phyloP scores from a whole-genome alignment of 2,797 vertebrate genomes.

The Danio kyathit region DNA sequence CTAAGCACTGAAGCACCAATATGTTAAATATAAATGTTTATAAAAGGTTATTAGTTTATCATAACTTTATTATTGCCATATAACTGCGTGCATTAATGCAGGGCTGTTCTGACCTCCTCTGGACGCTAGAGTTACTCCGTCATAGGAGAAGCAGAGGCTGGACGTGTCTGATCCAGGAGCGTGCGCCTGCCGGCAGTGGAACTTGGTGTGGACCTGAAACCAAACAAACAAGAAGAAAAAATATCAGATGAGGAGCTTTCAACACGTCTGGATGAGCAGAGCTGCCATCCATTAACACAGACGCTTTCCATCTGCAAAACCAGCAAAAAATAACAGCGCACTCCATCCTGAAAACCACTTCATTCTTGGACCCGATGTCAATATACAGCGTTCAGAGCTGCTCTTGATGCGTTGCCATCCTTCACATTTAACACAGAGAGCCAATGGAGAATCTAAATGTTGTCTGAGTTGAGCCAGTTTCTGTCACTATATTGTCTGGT shows the following conservation, averaged over 20 bases:
- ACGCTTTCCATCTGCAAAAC: conserved; percentile 67
- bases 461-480: background rate
- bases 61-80: too few species aligned
- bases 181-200: conserved; percentile 95
- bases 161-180: conserved; percentile 88
- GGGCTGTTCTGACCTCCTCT: conserved; percentile 86
- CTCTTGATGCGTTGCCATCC: background rate
- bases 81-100: background rate
- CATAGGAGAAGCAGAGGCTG: conserved; percentile 92
- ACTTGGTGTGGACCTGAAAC: conserved; percentile 94
- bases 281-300: conserved; percentile 14
- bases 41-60: too few species aligned
- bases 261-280: background rate
- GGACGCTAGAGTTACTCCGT: conserved; percentile 88
- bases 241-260: background rate
- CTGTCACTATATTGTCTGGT: background rate
- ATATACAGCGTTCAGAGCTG: too few species aligned
- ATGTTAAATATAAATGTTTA: too few species aligned
- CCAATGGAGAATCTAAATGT: too few species aligned
- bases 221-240: background rate
- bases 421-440: background rate
- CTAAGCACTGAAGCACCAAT: too few species aligned
- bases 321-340: conserved; percentile 46
- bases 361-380: conserved; percentile 21
- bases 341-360: conserved; percentile 53